Conservation (phyloP, 2,113 vertebrate genomes). For the Pimephales promelas region DNA sequence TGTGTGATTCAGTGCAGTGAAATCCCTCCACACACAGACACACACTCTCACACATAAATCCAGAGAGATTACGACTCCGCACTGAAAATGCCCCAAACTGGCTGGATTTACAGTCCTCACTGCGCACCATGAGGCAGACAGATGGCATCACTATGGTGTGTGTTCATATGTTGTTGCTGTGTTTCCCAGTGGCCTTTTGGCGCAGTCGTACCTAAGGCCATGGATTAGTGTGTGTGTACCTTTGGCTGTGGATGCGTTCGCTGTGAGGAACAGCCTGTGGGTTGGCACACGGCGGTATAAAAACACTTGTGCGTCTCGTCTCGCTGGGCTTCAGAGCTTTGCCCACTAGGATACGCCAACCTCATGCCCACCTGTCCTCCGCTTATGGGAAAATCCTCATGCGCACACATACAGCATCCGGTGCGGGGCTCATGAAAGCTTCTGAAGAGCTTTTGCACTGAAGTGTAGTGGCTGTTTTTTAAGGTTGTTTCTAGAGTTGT, state of each 20-base stretch:
- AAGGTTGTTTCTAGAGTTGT: neutral
- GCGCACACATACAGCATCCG: neutral
- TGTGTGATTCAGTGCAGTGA: neutral
- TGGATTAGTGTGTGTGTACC: neutral
- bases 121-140: conserved; percentile 34
- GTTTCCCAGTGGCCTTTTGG: conserved; percentile 36
- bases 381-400: conserved; percentile 1
- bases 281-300: neutral
- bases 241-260: neutral
- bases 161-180: conserved; percentile 17
- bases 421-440: neutral
- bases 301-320: neutral
- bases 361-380: conserved; percentile 44
- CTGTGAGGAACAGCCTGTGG: conserved; percentile 14
- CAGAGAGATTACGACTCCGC: conserved; percentile 32
- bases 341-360: conserved; percentile 15
- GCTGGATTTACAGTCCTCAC: conserved; percentile 39
- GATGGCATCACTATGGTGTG: conserved; percentile 45
- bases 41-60: conserved; percentile 1
- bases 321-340: neutral
- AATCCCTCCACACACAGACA: neutral
- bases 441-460: neutral
- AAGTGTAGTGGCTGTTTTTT: neutral
- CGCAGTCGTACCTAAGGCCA: conserved; percentile 4
- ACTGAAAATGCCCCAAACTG: conserved; percentile 39